Percentiles rank a stretch among this genome's conserved stretches.
Conservation (phyloP, 2,113 vertebrate species). For the Oenanthe oenanthe region DNA sequence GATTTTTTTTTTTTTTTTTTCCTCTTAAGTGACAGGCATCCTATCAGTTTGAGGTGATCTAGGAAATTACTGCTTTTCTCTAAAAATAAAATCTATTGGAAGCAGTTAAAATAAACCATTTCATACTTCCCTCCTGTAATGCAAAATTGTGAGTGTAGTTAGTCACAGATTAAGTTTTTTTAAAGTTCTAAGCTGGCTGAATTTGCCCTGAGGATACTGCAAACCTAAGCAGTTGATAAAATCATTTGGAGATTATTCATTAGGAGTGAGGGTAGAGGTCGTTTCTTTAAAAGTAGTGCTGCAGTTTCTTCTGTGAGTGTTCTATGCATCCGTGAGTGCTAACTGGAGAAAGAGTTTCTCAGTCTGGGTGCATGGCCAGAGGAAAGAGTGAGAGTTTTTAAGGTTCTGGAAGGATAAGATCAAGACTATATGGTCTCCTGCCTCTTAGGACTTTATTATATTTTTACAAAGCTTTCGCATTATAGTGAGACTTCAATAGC, state of each 20-base stretch:
- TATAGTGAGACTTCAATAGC: neutral
- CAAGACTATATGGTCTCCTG: neutral
- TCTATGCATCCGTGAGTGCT: fast-evolving
- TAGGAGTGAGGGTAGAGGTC: neutral
- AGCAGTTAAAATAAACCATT: neutral
- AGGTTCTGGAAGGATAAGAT: neutral
- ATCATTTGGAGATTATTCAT: neutral
- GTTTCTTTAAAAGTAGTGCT: neutral
- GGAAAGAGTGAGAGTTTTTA: neutral
- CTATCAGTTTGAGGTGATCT: neutral
- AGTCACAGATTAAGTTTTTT: neutral
- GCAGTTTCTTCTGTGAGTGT: neutral
- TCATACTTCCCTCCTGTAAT: neutral
- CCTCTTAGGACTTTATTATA: neutral
- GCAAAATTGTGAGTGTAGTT: neutral
- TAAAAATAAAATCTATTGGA: neutral
- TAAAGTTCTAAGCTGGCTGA: neutral
- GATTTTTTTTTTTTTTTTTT: neutral
- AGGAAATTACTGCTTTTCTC: neutral
- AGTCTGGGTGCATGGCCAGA: neutral
- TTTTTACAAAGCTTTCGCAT: neutral
- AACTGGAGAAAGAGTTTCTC: neutral
- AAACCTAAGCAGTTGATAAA: neutral
- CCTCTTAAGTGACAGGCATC: neutral
- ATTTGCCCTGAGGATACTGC: neutral